phyloP scores from a whole-genome alignment of 1,140 invertebrate species.

The Megalopta genalis region DNA sequence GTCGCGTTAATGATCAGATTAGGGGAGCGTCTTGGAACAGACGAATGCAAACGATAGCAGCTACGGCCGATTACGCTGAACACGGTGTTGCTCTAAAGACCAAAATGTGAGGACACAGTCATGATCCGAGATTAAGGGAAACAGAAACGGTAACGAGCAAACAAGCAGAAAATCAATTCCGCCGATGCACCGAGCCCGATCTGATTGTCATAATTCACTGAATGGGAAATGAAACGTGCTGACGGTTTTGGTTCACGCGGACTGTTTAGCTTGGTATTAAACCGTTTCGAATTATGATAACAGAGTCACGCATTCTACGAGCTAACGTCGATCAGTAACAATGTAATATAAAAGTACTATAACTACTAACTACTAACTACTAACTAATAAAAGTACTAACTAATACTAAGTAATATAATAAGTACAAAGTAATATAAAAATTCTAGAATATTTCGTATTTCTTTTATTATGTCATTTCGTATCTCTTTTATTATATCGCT shows the following conservation, averaged over 20 bases:
- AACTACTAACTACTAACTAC: too few species aligned
- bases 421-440: too few species aligned
- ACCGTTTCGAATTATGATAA: neutral
- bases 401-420: too few species aligned
- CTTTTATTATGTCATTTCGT: too few species aligned
- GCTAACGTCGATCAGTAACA: too few species aligned
- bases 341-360: too few species aligned
- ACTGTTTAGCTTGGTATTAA: neutral
- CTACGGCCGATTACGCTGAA: neutral
- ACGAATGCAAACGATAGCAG: neutral
- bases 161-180: constrained; percentile 25
- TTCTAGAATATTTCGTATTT: too few species aligned
- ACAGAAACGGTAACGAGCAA: constrained; percentile 8
- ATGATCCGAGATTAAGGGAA: neutral
- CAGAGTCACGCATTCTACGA: neutral
- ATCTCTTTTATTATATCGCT: too few species aligned
- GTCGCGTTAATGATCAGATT: neutral
- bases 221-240: constrained; percentile 4
- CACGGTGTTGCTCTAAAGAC: neutral
- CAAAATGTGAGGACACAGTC: too few species aligned
- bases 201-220: constrained; percentile 21
- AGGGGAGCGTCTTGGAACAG: neutral
- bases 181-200: neutral
- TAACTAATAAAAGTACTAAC: too few species aligned
- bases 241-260: too few species aligned